Conservation (phyloP, 2,113 vertebrate genomes). For the Nerophis lumbriciformis region DNA sequence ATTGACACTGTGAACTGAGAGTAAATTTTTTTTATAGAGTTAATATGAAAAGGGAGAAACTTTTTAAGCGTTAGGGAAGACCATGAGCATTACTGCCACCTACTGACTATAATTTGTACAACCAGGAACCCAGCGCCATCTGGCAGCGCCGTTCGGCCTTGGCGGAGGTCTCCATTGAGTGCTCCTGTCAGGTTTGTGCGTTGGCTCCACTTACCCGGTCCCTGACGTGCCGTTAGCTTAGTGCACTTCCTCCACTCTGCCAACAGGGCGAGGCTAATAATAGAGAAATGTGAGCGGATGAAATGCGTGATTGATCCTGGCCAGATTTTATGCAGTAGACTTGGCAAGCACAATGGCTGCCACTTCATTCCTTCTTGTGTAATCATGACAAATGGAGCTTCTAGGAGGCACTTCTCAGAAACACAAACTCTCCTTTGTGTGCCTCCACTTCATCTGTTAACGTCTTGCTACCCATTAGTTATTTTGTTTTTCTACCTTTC, state of each 20-base stretch:
- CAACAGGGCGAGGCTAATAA: background rate
- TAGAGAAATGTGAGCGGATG: background rate
- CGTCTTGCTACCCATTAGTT: conserved; percentile 47
- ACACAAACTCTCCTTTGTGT: conserved; percentile 24
- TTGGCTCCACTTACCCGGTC: background rate
- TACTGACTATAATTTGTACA: background rate
- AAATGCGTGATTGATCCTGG: conserved; percentile 4
- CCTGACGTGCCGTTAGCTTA: background rate
- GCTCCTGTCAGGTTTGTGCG: background rate
- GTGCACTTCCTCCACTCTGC: background rate
- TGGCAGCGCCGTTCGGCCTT: background rate
- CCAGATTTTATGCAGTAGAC: conserved; percentile 6
- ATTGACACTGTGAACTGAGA: too few relatives aligned
- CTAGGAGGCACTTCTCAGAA: conserved; percentile 39
- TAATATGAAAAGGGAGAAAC: too few relatives aligned
- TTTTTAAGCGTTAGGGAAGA: too few relatives aligned
- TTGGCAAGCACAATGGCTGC: conserved; percentile 6
- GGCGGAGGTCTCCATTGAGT: background rate
- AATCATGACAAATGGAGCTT: conserved; percentile 44
- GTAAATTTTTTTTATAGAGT: too few relatives aligned
- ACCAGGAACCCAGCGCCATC: background rate
- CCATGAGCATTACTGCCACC: too few relatives aligned
- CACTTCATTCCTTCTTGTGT: conserved; percentile 42
- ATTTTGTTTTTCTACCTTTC: conserved; percentile 18
- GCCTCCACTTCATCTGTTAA: conserved; percentile 40